Conservation (phyloP, 2,797 vertebrate genomes). For the Mormyrops attenuatus region DNA sequence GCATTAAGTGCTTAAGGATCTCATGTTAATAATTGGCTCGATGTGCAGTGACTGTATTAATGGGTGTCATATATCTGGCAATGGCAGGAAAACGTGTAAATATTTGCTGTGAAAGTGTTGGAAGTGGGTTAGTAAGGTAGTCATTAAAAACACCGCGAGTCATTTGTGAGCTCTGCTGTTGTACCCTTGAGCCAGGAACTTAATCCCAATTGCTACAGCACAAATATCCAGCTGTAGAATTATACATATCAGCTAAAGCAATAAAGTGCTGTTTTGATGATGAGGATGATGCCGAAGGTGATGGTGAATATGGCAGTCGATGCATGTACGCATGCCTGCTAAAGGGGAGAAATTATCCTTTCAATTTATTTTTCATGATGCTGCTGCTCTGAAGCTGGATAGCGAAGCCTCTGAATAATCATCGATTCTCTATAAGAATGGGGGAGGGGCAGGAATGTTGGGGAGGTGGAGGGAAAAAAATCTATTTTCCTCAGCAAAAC, state of each 20-base stretch:
- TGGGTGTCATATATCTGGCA: slow-evolving; percentile 1
- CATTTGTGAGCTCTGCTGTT: neutral
- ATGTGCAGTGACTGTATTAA: neutral
- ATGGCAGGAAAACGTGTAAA: neutral
- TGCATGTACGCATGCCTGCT: neutral
- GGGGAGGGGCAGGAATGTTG: neutral
- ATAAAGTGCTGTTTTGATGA: neutral
- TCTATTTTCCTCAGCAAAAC: neutral
- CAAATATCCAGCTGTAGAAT: neutral
- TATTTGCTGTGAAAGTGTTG: slow-evolving; percentile 5
- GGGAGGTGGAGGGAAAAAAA: neutral
- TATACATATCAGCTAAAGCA: neutral
- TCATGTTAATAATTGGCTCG: neutral
- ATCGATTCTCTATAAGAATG: neutral
- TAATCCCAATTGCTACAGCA: neutral
- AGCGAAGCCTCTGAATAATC: neutral
- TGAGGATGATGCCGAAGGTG: neutral
- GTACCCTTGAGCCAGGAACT: neutral
- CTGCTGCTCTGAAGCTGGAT: neutral
- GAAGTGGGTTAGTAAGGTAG: neutral
- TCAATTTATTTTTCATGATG: neutral
- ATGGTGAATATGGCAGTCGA: neutral
- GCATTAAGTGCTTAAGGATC: neutral
- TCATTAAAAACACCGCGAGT: neutral
- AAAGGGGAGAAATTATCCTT: neutral